A percentile compares a stretch with the other conserved stretches of the same genome.
Evolutionary conservation across 2,797 vertebrate genomes (phyloP).

Genomic region (Ptychobarbus kaznakovi): DNA sequence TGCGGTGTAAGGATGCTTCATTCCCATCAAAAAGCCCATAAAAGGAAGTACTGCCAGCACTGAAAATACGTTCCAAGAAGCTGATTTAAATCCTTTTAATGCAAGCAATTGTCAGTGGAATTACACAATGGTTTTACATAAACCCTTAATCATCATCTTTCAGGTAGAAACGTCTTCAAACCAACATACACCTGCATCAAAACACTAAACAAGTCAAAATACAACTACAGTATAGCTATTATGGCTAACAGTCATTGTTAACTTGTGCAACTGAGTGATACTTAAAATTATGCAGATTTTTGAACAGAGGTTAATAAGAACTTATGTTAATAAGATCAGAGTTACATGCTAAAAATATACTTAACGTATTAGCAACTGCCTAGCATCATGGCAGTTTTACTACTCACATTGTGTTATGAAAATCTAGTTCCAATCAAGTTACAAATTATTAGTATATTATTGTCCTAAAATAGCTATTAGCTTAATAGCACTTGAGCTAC

Average conservation of each 20-base stretch:
- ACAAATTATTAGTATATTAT: not conserved
- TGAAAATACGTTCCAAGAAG: conserved; percentile 12
- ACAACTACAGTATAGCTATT: not conserved
- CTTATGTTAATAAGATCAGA: not conserved
- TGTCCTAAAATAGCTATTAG: not conserved
- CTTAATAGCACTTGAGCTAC: not conserved
- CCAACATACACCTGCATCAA: not conserved
- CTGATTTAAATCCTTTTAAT: conserved; percentile 6
- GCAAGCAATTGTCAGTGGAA: conserved; percentile 3
- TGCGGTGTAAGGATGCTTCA: conserved; percentile 23
- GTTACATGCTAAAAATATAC: not conserved
- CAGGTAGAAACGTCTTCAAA: not conserved
- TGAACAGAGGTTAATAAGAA: not conserved
- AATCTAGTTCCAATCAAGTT: not conserved
- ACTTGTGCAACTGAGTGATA: not conserved
- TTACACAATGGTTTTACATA: not conserved
- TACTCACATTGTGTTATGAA: not conserved
- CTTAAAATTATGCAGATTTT: not conserved
- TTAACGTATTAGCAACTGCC: not conserved
- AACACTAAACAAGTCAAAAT: not conserved
- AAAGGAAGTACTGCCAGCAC: not conserved
- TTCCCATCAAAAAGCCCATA: conserved; percentile 22
- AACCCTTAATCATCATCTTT: conserved; percentile 30
- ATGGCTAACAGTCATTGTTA: not conserved
- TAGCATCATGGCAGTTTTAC: not conserved